Base-by-base conservation (phyloP, 1,140 invertebrate species). In the Bombus superbus region DNA sequence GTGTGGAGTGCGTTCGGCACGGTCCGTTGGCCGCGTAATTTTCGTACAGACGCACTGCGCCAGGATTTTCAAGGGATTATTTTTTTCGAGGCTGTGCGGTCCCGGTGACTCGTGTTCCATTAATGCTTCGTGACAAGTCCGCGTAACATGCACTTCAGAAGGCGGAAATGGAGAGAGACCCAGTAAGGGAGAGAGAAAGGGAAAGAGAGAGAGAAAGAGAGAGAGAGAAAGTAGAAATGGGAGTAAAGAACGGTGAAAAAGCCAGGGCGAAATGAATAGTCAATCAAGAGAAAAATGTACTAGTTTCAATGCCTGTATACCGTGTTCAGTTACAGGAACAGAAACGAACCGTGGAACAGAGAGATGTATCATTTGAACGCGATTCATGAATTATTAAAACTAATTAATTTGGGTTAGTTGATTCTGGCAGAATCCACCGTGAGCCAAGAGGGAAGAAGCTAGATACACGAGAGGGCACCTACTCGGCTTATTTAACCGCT, bases 361-460 rank as follows among this genome's bases (percentile, higher is more conserved):
- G n/a, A 47, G 35, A 69, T 68, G 64, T 72, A 78, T 81, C 66
- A 91, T 88, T 91, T 83, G 79, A 91, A 83, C 72, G 75, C 76
- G 76, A 89, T 91, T 91, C 90, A 91, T 91, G 90, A 88, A 91
- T 91, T 91, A 91, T 91, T 91, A 91, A 91, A 91, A 91, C 81
- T 91, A 91, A 91, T 91, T 91, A 89, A 91, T 91, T 91, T 87
- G 64, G 88, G 83, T 86, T 87, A 91, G 87, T 88, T 84, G 90
- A 91, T 89, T 91, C 87, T 76, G 86, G 57, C 82, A 64, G 88
- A 82, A 75, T 73, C 72, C n/a, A n/a, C 28, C 10, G 28, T n/a
- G 59, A 62, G 59, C 59, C 42, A 47, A 53, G 59, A 40, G 69
- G 53, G 76, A 47, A n/a, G 53, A 64, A 57, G 62, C 25, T 62